Evolutionary conservation across 2,888 invertebrate genomes (phyloP).

Genomic region (Neocrepidodera transversa): DNA sequence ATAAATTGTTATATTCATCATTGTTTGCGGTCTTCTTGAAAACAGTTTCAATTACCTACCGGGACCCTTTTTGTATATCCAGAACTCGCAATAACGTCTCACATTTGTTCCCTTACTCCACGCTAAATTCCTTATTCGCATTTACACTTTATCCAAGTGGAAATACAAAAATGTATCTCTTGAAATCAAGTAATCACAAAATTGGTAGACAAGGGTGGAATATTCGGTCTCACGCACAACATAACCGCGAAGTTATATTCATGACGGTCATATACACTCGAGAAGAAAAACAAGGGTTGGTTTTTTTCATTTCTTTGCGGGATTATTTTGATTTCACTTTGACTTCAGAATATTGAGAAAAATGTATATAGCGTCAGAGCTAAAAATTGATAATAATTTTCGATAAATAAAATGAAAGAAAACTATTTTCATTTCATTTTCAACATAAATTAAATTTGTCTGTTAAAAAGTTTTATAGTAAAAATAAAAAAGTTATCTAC

Average conservation of each 20-base stretch:
- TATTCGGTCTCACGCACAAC: conserved; percentile 56
- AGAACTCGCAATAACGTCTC: neutral
- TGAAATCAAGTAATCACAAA: conserved; percentile 59
- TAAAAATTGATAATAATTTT: too few relatives aligned
- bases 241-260: conserved; percentile 50
- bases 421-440: too few relatives aligned
- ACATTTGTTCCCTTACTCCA: neutral
- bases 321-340: conserved; percentile 1
- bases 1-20: too few relatives aligned
- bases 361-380: too few relatives aligned
- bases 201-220: conserved; percentile 52
- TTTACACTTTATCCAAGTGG: conserved; percentile 51
- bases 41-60: neutral
- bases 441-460: too few relatives aligned
- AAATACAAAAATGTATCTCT: conserved; percentile 50
- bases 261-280: conserved; percentile 39
- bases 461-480: too few relatives aligned
- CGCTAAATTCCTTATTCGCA: conserved; percentile 2
- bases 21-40: too few relatives aligned
- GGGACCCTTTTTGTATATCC: neutral
- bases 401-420: too few relatives aligned
- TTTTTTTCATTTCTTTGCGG: conserved; percentile 38
- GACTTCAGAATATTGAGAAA: neutral
- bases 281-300: conserved; percentile 48
- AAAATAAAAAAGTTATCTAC: neutral